phyloP scores from a whole-genome alignment of 2,888 invertebrate genomes.

The Lycaena phlaeas region DNA sequence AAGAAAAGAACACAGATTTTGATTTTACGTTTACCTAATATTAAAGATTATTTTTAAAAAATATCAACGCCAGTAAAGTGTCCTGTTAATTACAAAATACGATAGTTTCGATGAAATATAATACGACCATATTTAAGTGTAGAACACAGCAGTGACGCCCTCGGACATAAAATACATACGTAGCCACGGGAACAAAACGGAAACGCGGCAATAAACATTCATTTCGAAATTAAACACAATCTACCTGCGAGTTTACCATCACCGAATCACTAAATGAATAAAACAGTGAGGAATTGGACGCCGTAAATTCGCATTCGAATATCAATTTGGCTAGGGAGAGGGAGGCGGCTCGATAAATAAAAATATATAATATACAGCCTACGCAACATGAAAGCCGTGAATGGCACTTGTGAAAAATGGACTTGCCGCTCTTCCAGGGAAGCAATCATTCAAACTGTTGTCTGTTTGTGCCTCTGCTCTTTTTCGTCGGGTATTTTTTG shows the following conservation, averaged over 20 bases:
- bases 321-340: conserved; percentile 62
- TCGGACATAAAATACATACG: conserved; percentile 24
- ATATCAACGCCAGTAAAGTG: no score
- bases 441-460: conserved; percentile 74
- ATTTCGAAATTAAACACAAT: conserved; percentile 69
- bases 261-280: conserved; percentile 70
- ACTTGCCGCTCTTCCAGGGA: conserved; percentile 72
- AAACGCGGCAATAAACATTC: conserved; percentile 68
- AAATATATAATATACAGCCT: conserved; percentile 55
- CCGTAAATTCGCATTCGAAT: conserved; percentile 66
- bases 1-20: no score
- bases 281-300: conserved; percentile 63
- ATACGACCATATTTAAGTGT: not conserved
- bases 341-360: conserved; percentile 57
- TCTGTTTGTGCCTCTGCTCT: conserved; percentile 70
- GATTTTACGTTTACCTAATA: no score
- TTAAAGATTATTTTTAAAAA: no score
- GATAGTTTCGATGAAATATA: no score
- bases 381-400: conserved; percentile 66
- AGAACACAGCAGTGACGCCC: conserved; percentile 5
- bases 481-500: conserved; percentile 60
- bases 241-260: conserved; percentile 68
- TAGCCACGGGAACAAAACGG: conserved; percentile 55
- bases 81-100: no score
- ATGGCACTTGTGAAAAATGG: conserved; percentile 74